Evolutionary conservation across 2,797 vertebrate genomes (phyloP), one percentile per base, ranked within the genome.

Genomic region (Rhadinocentrus ornatus): DNA sequence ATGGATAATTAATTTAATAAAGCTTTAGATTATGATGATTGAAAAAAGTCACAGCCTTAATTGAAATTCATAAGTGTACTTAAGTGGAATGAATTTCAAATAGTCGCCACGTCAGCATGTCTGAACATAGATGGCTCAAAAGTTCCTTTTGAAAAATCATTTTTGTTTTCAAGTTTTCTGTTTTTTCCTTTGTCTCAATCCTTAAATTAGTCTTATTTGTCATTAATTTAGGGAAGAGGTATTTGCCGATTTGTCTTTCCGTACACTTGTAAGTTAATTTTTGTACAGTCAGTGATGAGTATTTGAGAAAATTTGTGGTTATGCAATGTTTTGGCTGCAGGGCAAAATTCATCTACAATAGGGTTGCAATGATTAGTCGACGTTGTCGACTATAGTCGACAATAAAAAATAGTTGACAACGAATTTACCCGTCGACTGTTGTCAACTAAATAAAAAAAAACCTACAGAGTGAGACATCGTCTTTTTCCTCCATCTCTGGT

Each of bases 251-350:
- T 34, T 50, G 22, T 63, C 53, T 58, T 46, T 22, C 65, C 32
- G 12, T 20, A 11, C 34, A 20, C 52, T 55, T 29, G 4, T 32
- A 29, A 61, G 39, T 60, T 66, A 20, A n/a, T 58, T 55, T 68
- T 37, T 60, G 27, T 48, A 58, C 24, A 52, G 72, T 55, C 37
- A 59, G 60, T 56, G 66, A 15, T 35, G 55, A 57, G 34, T 65
- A 32, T 84, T 71, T 37, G 2, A 46, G 64, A 24, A 55, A 66
- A 77, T 34, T 66, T 11, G 7, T 20, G 20, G 61, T 89, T 82
- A 82, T 37, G 77, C 72, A 87, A 78, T 15, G 2, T 4, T 48
- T 11, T 59, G 9, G 69, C 87, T 85, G 64, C 62, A 0, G 69
- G 81, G 63, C 26, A 2, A 75, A 86, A 53, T n/a, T 20, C 53